Percentiles rank a stretch among this genome's conserved stretches.
Conservation (phyloP, 1,140 invertebrate genomes). For the Papilio polytes region DNA sequence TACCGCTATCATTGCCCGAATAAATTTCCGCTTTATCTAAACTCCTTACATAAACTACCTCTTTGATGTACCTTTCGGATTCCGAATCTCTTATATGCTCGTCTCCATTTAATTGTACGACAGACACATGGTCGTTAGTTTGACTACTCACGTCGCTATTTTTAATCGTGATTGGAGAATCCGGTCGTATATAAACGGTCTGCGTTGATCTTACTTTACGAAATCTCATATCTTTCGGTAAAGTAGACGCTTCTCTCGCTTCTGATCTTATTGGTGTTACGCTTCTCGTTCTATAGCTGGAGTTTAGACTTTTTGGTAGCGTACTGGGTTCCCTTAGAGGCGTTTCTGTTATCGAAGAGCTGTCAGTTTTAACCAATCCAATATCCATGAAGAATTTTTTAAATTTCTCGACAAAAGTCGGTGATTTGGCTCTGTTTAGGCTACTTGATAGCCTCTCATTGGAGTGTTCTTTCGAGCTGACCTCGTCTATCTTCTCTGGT, state of each 20-base stretch:
- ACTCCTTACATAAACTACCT: conserved; percentile 68
- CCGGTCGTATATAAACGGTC: conserved; percentile 72
- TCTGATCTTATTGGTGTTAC: conserved; percentile 60
- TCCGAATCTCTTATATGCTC: conserved; percentile 65
- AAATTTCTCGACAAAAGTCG: conserved; percentile 78
- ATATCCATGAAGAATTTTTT: conserved; percentile 79
- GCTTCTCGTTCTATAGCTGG: conserved; percentile 68
- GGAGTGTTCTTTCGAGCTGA: conserved; percentile 64
- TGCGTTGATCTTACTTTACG: conserved; percentile 74
- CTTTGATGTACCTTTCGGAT: conserved; percentile 63
- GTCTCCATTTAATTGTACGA: conserved; percentile 73
- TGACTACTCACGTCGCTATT: conserved; percentile 49
- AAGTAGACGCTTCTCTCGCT: conserved; percentile 65
- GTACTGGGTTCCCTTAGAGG: conserved; percentile 55
- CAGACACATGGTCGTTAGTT: conserved; percentile 69
- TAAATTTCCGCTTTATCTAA: conserved; percentile 71
- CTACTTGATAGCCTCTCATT: conserved; percentile 70
- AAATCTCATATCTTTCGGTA: conserved; percentile 79
- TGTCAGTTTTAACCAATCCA: conserved; percentile 68
- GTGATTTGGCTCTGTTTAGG: conserved; percentile 73
- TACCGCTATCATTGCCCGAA: conserved; percentile 68
- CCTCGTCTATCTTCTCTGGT: conserved; percentile 72
- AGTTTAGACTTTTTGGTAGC: conserved; percentile 67
- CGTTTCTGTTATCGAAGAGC: conserved; percentile 44
- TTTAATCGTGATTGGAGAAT: conserved; percentile 60